phyloP scores from a whole-genome alignment of 2,888 invertebrate species.

The Xylocampa areola region DNA sequence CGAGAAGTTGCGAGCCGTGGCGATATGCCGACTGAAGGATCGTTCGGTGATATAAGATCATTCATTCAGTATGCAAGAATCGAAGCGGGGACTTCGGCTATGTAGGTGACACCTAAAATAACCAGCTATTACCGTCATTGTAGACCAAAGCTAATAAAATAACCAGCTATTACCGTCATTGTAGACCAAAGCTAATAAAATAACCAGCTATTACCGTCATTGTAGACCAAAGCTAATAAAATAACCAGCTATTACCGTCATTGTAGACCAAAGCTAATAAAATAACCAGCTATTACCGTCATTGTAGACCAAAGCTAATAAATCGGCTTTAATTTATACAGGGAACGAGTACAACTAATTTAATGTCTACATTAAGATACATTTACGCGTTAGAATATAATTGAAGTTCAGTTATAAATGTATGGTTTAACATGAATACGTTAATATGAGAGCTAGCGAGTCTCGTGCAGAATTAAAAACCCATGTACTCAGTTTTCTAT shows the following conservation, averaged over 20 bases:
- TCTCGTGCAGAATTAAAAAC: conserved; percentile 47
- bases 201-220: no score
- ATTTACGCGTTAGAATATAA: conserved; percentile 50
- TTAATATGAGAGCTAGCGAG: conserved; percentile 41
- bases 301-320: neutral
- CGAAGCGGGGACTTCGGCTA: neutral
- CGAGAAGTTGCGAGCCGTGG: neutral
- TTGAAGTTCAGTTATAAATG: conserved; percentile 38
- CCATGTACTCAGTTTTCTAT: conserved; percentile 50
- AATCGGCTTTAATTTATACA: conserved; percentile 47
- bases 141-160: neutral
- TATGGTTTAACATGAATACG: conserved; percentile 27
- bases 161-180: neutral
- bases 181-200: neutral
- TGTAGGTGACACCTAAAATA: conserved; percentile 2
- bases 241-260: no score
- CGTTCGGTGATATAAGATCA: neutral
- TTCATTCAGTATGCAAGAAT: neutral
- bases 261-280: neutral
- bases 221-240: neutral
- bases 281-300: no score
- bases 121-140: neutral
- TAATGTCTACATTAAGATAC: conserved; percentile 54
- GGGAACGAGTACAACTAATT: conserved; percentile 69
- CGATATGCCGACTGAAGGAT: neutral